phyloP scores from a whole-genome alignment of 2,113 vertebrate genomes.

The Mirza zaza region DNA sequence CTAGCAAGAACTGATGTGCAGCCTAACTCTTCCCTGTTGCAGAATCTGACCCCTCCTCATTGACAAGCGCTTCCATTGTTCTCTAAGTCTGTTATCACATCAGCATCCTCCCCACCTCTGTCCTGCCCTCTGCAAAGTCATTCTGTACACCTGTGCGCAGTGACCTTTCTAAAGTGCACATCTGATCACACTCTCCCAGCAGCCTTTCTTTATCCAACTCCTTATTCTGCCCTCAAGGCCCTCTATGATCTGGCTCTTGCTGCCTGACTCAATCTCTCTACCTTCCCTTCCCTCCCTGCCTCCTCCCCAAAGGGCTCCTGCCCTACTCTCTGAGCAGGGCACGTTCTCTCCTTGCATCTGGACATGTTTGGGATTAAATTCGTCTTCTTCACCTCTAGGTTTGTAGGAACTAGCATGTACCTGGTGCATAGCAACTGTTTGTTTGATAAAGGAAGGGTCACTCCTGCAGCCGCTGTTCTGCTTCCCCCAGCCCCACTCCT shows the following conservation, averaged over 20 bases:
- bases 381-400: not conserved
- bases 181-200: not conserved
- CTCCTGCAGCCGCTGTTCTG: not conserved
- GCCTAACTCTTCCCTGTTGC: not conserved
- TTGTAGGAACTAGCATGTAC: not conserved
- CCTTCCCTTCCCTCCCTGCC: not conserved
- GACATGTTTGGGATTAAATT: not conserved
- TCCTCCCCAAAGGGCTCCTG: not conserved
- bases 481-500: not conserved
- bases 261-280: not conserved
- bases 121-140: not conserved
- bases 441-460: not conserved
- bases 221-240: not conserved
- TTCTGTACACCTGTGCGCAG: not conserved
- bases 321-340: not conserved
- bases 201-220: not conserved
- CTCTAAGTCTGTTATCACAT: not conserved
- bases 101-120: not conserved
- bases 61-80: not conserved
- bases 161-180: not conserved
- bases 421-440: not conserved
- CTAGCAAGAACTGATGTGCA: not conserved
- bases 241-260: not conserved
- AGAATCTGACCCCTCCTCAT: not conserved
- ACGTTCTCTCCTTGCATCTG: not conserved